These are phyloP conservation scores for Philopedon plagiatum DNA, from an alignment of 2,888 invertebrate genomes.

Conservation along the genomic window DNA sequence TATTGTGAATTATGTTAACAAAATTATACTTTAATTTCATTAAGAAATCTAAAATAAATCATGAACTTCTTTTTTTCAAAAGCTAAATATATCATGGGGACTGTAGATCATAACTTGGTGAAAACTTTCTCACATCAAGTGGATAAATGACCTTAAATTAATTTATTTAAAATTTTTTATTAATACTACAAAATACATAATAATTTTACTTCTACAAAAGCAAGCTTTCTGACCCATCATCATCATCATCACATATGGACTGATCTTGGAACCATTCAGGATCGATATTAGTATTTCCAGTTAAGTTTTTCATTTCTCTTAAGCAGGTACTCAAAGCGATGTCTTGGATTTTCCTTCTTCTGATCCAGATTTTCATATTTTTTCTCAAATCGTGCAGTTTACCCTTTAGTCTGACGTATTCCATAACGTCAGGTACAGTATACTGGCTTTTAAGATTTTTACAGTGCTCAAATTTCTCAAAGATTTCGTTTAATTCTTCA, in stretches of 20 bases:
- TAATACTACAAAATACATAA: not conserved
- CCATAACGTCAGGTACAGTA: conserved; percentile 72
- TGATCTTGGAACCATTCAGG: conserved; percentile 54
- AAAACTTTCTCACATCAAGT: no score
- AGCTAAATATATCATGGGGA: no score
- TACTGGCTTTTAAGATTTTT: conserved; percentile 65
- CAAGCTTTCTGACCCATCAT: not conserved
- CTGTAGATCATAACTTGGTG: no score
- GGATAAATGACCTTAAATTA: no score
- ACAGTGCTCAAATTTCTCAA: conserved; percentile 60
- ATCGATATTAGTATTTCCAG: conserved; percentile 50
- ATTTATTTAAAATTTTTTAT: no score
- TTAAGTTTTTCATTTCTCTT: conserved; percentile 61
- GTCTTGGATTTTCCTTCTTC: conserved; percentile 60
- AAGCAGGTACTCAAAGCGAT: conserved; percentile 61
- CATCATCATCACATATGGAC: not conserved
- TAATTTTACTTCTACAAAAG: not conserved
- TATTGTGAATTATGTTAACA: no score
- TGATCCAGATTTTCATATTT: conserved; percentile 59
- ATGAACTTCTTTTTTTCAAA: no score
- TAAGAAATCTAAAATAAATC: no score
- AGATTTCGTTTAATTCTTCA: conserved; percentile 67
- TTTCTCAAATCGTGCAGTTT: conserved; percentile 61
- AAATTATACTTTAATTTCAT: no score
- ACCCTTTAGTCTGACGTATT: conserved; percentile 72